Percentiles rank a stretch among this genome's conserved stretches.
phyloP scores from a whole-genome alignment of 2,888 invertebrate species.

The Pyrochroa serraticornis region DNA sequence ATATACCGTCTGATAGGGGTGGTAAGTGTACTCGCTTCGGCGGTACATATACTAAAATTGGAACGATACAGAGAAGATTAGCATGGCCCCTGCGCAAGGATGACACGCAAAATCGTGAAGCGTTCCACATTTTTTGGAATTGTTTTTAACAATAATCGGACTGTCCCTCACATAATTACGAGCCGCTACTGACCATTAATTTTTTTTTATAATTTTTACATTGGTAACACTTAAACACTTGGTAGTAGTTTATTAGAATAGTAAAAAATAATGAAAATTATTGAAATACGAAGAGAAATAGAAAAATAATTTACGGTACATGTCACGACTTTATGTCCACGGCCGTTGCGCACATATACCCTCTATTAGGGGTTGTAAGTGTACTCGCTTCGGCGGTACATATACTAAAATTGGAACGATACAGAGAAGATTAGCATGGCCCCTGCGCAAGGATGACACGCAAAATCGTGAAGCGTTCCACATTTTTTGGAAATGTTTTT shows the following conservation, averaged over 20 bases:
- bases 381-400: constrained; percentile 81
- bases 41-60: constrained; percentile 87
- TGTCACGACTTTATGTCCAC: constrained; percentile 16
- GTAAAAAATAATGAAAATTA: no score
- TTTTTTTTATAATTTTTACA: no score
- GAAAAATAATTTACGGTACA: constrained; percentile 25
- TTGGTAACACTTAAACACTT: no score
- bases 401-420: constrained; percentile 90
- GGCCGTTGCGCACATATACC: constrained; percentile 25
- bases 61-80: constrained; percentile 93
- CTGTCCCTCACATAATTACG: no score
- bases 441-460: constrained; percentile 93
- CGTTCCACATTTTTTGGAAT: no score
- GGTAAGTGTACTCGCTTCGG: constrained; percentile 70
- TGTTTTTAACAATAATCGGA: no score
- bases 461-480: constrained; percentile 91
- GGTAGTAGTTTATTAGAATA: no score
- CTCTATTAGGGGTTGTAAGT: constrained; percentile 6
- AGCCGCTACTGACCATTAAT: no score
- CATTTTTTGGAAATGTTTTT: constrained; percentile 62
- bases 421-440: constrained; percentile 93
- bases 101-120: constrained; percentile 93
- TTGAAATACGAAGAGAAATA: no score
- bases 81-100: constrained; percentile 92
- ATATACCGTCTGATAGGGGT: constrained; percentile 19